Percentiles rank a stretch among this genome's conserved stretches.
Conservation (phyloP, 64 coral and sea anemone species). For the Pocillopora damicornis region DNA sequence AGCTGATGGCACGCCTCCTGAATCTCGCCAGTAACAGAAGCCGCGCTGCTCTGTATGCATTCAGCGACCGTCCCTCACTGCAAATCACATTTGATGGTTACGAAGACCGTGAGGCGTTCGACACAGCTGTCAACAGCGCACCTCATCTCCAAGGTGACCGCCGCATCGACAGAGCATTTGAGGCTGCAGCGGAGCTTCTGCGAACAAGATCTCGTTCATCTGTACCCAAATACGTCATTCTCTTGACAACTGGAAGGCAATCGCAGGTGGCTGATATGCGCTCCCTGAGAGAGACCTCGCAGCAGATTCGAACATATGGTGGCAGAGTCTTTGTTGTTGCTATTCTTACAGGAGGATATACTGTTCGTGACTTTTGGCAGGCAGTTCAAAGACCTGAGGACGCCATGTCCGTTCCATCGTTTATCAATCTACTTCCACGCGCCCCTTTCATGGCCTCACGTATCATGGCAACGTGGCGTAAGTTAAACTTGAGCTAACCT, state of each 20-base stretch:
- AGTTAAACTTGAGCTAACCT: background rate
- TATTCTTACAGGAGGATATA: slow-evolving; percentile 19
- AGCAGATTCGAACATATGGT: slow-evolving; percentile 16
- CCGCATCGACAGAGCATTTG: slow-evolving; percentile 59
- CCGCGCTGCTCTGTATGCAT: slow-evolving; percentile 43
- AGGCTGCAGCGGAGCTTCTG: slow-evolving; percentile 33
- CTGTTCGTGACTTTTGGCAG: slow-evolving; percentile 21
- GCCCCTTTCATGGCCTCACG: background rate
- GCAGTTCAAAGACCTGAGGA: slow-evolving; percentile 28
- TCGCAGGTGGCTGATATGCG: background rate
- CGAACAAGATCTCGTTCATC: slow-evolving; percentile 12
- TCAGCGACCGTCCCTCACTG: slow-evolving; percentile 23
- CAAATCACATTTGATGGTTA: slow-evolving; percentile 30
- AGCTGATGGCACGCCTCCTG: slow-evolving; percentile 37
- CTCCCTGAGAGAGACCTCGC: slow-evolving; percentile 25
- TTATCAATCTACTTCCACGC: background rate
- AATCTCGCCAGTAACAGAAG: slow-evolving; percentile 32
- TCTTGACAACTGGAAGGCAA: slow-evolving; percentile 54
- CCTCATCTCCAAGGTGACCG: slow-evolving; percentile 40
- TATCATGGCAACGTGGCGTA: slow-evolving; percentile 27
- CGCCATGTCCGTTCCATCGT: slow-evolving; percentile 7
- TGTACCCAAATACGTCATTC: slow-evolving; percentile 55
- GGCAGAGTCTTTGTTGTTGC: slow-evolving; percentile 56
- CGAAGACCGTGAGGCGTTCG: slow-evolving; percentile 38
- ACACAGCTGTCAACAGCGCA: slow-evolving; percentile 50